Conservation (phyloP, 2,888 invertebrate genomes). For the Apodemia mormo region DNA sequence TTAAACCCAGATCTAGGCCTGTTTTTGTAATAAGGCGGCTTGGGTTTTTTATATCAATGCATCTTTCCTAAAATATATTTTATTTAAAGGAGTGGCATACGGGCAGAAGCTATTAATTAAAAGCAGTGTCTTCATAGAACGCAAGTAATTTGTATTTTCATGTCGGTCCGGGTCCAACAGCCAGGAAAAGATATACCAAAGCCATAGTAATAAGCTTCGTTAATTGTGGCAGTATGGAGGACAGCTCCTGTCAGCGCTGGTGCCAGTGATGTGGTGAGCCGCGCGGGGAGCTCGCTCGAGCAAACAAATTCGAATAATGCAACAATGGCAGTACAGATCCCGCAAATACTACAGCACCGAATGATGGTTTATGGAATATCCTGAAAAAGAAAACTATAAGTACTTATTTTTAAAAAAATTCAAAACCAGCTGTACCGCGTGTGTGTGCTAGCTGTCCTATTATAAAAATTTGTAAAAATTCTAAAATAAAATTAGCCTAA, state of each 20-base stretch:
- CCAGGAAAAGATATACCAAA: slow-evolving; percentile 32
- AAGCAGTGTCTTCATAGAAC: not conserved
- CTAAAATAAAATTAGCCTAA: no score
- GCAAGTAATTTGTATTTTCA: not conserved
- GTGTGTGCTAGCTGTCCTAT: no score
- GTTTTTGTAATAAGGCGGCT: no score
- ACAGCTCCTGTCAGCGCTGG: slow-evolving; percentile 44
- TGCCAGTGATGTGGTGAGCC: slow-evolving; percentile 30
- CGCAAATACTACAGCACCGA: slow-evolving; percentile 58
- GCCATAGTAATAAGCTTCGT: slow-evolving; percentile 30
- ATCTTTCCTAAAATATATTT: no score
- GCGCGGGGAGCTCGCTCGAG: slow-evolving; percentile 47
- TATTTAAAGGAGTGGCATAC: no score
- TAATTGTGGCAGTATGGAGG: slow-evolving; percentile 20
- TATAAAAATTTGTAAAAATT: no score
- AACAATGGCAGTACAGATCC: slow-evolving; percentile 58
- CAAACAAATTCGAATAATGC: slow-evolving; percentile 64
- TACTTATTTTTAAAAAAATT: not conserved
- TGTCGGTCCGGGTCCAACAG: slow-evolving; percentile 7
- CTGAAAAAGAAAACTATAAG: slow-evolving; percentile 41
- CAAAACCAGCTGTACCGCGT: no score
- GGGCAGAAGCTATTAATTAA: no score
- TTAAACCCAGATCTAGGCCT: no score
- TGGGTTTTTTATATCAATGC: no score
- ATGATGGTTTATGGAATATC: slow-evolving; percentile 65